phyloP scores from a whole-genome alignment of 2,113 vertebrate species.

The Urocolius indicus region DNA sequence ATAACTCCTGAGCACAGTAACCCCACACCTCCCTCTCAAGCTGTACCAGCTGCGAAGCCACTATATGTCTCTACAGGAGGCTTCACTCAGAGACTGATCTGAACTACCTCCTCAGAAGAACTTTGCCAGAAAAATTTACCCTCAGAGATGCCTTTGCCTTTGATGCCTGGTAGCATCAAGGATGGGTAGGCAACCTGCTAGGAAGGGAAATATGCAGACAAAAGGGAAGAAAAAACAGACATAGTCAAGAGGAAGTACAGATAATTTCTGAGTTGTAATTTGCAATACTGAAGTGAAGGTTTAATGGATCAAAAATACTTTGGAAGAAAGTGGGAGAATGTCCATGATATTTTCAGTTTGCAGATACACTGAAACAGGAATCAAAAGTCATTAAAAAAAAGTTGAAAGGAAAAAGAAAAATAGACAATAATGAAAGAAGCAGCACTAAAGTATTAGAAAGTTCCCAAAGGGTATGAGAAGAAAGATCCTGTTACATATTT shows the following conservation, averaged over 20 bases:
- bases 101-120: not conserved
- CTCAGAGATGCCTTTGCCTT: not conserved
- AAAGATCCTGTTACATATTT: constrained; percentile 14
- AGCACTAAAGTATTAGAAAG: not conserved
- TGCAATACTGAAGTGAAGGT: not conserved
- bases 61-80: not conserved
- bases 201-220: not conserved
- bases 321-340: not conserved
- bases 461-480: not conserved
- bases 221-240: not conserved
- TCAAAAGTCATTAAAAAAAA: not conserved
- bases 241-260: not conserved
- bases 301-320: not conserved
- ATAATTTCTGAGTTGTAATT: not conserved
- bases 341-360: not conserved
- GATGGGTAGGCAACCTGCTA: not conserved
- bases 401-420: not conserved
- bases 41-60: not conserved
- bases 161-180: not conserved
- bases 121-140: not conserved
- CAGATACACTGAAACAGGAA: not conserved
- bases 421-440: not conserved
- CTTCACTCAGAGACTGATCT: not conserved
- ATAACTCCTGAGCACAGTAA: not conserved
- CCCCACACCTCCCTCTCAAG: not conserved